phyloP scores from a whole-genome alignment of 2,797 vertebrate genomes.

The Bufotes viridis region DNA sequence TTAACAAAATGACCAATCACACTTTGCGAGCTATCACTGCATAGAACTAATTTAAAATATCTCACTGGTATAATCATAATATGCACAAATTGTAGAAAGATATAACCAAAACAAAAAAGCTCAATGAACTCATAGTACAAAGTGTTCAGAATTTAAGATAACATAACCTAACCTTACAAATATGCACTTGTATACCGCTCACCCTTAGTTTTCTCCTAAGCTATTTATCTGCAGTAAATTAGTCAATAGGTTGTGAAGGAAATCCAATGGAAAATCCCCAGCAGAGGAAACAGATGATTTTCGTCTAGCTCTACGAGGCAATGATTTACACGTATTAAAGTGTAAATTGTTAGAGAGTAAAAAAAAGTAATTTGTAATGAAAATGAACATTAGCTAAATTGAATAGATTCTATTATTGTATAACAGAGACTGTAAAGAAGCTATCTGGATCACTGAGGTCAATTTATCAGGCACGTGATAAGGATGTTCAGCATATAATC shows the following conservation, averaged over 20 bases:
- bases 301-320: constrained; percentile 30
- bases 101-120: background rate
- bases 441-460: background rate
- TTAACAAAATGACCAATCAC: no score
- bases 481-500: constrained; percentile 6
- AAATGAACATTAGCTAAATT: constrained; percentile 27
- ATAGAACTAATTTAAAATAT: background rate
- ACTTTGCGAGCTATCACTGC: background rate
- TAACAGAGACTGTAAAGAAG: constrained; percentile 1
- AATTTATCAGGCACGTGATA: constrained; percentile 36
- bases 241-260: constrained; percentile 54
- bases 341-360: constrained; percentile 27
- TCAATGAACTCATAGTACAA: background rate
- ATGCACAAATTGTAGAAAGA: background rate
- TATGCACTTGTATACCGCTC: constrained; percentile 3
- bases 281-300: constrained; percentile 49
- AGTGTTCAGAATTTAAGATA: background rate
- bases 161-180: background rate
- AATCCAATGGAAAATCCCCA: constrained; percentile 49
- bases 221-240: constrained; percentile 39
- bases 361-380: constrained; percentile 27
- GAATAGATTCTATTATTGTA: constrained; percentile 8
- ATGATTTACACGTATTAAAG: constrained; percentile 45
- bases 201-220: constrained; percentile 32
- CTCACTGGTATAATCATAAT: background rate